These are phyloP conservation scores for Agrotis puta DNA, from an alignment of 2,888 invertebrate species.

Conservation along the genomic window DNA sequence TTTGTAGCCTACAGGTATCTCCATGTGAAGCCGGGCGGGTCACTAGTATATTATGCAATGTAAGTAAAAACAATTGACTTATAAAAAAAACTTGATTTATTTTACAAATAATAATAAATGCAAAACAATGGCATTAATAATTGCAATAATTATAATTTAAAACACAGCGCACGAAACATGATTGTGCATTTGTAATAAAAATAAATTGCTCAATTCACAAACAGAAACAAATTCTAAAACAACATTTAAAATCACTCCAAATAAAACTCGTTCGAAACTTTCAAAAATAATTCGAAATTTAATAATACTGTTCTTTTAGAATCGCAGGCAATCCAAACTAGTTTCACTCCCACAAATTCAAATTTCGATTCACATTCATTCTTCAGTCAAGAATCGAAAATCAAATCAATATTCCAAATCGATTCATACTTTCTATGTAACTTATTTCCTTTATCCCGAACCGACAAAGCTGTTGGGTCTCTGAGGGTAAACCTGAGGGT, in stretches of 20 bases:
- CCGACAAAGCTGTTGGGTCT: constrained; percentile 74
- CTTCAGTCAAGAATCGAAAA: constrained; percentile 34
- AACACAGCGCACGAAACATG: constrained; percentile 7
- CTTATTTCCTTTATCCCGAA: constrained; percentile 35
- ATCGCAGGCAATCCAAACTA: constrained; percentile 5
- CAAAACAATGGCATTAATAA: constrained; percentile 20
- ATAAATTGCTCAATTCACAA: not conserved
- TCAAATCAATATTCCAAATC: constrained; percentile 20
- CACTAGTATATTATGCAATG: too few species aligned
- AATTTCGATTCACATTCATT: constrained; percentile 38
- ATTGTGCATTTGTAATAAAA: not conserved
- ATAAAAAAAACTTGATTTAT: constrained; percentile 9
- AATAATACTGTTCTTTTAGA: constrained; percentile 35
- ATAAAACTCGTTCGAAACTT: not conserved
- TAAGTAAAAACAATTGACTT: not conserved
- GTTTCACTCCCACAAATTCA: constrained; percentile 5
- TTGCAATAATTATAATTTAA: constrained; percentile 1
- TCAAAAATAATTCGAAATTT: constrained; percentile 8
- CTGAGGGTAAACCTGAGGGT: constrained; percentile 78
- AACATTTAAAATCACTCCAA: not conserved
- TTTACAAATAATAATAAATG: constrained; percentile 40
- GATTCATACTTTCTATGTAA: constrained; percentile 12
- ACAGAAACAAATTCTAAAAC: not conserved
- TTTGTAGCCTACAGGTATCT: too few species aligned
- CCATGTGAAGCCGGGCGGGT: too few species aligned